A percentile compares a stretch with the other conserved stretches of the same genome.
These are phyloP conservation scores for Cataglyphis albicans DNA, from an alignment of 2,888 invertebrate species.

Conservation along the genomic window DNA sequence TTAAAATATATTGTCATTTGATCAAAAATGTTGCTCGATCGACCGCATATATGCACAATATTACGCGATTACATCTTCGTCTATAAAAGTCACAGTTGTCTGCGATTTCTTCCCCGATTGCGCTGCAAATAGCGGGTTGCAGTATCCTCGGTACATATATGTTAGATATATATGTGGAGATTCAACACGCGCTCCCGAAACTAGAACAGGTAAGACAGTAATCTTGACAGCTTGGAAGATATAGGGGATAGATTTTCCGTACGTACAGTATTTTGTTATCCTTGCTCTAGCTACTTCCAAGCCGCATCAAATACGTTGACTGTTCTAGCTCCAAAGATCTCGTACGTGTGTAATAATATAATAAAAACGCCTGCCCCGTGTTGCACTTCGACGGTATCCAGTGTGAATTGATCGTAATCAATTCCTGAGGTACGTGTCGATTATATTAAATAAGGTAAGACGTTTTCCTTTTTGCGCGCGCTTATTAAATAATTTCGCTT, in stretches of 20 bases:
- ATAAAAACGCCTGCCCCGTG: constrained; percentile 61
- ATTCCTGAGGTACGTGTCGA: constrained; percentile 62
- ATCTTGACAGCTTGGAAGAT: not conserved
- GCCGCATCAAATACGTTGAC: not conserved
- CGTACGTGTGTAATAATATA: not conserved
- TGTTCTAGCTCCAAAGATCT: constrained; percentile 7
- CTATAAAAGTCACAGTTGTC: not conserved
- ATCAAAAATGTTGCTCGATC: constrained; percentile 41
- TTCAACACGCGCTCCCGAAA: constrained; percentile 5
- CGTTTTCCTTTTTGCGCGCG: not conserved
- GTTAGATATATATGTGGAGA: not conserved
- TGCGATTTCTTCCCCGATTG: constrained; percentile 11
- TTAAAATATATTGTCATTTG: not conserved
- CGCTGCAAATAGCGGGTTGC: not conserved
- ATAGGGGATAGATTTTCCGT: not conserved
- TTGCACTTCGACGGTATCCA: constrained; percentile 72
- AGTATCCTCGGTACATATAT: not conserved
- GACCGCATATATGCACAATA: constrained; percentile 41
- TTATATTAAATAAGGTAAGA: constrained; percentile 24
- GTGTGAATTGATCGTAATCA: constrained; percentile 71
- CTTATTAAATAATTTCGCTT: constrained; percentile 29
- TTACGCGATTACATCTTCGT: constrained; percentile 4
- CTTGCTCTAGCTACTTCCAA: not conserved
- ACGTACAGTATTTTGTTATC: not conserved
- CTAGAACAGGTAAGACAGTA: constrained; percentile 19